Conservation (phyloP, 64 coral and sea anemone genomes). For the Acropora tenuis region DNA sequence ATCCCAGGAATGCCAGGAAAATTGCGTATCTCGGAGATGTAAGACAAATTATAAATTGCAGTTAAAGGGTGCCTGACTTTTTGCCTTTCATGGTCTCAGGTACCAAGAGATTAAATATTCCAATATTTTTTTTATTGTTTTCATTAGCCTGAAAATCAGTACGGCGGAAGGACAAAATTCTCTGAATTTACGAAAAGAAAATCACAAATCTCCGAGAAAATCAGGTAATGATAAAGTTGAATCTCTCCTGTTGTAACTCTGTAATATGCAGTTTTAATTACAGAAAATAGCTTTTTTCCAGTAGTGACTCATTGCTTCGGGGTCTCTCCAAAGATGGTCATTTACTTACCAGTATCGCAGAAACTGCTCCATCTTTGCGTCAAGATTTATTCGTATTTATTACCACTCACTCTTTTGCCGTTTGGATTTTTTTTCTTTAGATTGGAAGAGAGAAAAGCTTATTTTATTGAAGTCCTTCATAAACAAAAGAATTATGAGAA, state of each 20-base stretch:
- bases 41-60: not conserved
- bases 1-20: slow-evolving; percentile 52
- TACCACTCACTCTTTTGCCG: not conserved
- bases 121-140: not conserved
- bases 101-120: not conserved
- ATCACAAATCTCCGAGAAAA: slow-evolving; percentile 46
- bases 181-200: not conserved
- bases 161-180: slow-evolving; percentile 9
- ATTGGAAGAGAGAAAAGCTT: slow-evolving; percentile 44
- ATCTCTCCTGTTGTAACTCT: no score
- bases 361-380: not conserved
- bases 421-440: not conserved
- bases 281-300: no score
- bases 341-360: no score
- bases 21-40: slow-evolving; percentile 74
- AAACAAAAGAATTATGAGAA: slow-evolving; percentile 40
- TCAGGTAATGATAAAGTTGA: slow-evolving; percentile 26
- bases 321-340: no score
- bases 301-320: no score
- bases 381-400: not conserved
- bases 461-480: slow-evolving; percentile 60
- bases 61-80: not conserved
- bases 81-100: not conserved
- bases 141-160: slow-evolving; percentile 30
- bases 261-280: no score